Conservation (phyloP, 2,797 vertebrate species). For the Brotula barbata region DNA sequence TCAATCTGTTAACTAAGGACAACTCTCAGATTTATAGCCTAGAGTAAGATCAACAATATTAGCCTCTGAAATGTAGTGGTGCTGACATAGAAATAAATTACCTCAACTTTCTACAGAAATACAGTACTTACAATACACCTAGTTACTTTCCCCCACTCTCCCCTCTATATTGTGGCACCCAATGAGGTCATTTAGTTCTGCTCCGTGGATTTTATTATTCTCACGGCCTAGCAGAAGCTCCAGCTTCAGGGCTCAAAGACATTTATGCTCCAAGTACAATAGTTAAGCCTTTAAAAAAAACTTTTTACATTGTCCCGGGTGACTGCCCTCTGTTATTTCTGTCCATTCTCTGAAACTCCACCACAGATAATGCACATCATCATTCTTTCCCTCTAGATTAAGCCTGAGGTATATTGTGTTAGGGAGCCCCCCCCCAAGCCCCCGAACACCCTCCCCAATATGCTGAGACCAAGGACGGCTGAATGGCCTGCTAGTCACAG, state of each 20-base stretch:
- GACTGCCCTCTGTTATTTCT: conserved; percentile 62
- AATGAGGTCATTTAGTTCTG: conserved; percentile 51
- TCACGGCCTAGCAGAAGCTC: conserved; percentile 26
- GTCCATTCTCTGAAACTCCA: conserved; percentile 58
- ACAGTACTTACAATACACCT: neutral
- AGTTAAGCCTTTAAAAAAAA: conserved; percentile 52
- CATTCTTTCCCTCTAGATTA: conserved; percentile 64
- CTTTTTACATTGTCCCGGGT: conserved; percentile 47
- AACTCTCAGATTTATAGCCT: no score
- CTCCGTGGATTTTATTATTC: conserved; percentile 44
- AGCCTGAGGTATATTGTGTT: conserved; percentile 58
- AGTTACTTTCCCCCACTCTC: no score
- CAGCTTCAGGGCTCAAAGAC: conserved; percentile 39
- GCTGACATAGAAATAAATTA: no score
- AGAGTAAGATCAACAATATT: no score
- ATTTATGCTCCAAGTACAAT: conserved; percentile 50
- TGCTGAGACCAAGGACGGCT: conserved; percentile 40
- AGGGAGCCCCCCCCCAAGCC: no score
- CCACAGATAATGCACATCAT: conserved; percentile 59
- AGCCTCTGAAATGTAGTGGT: no score
- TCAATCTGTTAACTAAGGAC: no score
- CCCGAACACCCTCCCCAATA: conserved; percentile 35
- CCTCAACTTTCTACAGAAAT: no score
- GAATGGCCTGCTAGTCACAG: conserved; percentile 48
- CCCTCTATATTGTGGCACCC: neutral